Evolutionary conservation across 2,888 invertebrate genomes (phyloP), one percentile per base, ranked within the genome.

Genomic region (Sialis fuliginosa): DNA sequence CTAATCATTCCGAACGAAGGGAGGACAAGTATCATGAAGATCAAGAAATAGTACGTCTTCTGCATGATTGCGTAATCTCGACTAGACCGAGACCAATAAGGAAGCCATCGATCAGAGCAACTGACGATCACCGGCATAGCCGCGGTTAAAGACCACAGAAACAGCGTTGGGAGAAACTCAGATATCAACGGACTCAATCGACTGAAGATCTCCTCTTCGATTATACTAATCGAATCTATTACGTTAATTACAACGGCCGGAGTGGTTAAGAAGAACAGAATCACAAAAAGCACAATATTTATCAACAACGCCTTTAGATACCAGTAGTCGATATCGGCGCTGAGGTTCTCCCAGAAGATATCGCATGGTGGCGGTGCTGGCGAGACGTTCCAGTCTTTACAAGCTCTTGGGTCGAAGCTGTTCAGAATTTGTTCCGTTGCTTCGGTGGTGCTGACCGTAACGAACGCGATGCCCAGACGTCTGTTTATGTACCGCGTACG

Each of bases 311-410:
- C 89, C 64, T 86, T 89, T 32, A 90, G 68, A 60, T 88, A 87
- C 87, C 89, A 89, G 54, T 82, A 76, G 48, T 85, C 79, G 45
- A 81, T 81, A 43, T 84, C 79, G 41, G 88, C 76, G 57, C 85
- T 82, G 50, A 95, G 66, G 63, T 95, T 90, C 63, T 92, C 91
- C 95, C 95, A 96, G 62, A 89, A 87, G 46, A 96, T 85, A 63
- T 95, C 93, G 35, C 86, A 79, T 0, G 95, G 92, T 31, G 87
- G 80, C 1, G 95, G 93, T 4, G 95, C 93, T 65, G 87, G 87
- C 33, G 74, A 69, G 5, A 93, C 75, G 39, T 77, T 74, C 93
- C 93, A 95, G 42, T 81, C 74, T 9, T 76, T 65, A 49, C 79
- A 70, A 50, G 79, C 62, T 58, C 77, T 74, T 0, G 73, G 71